phyloP scores from a whole-genome alignment of 2,888 invertebrate genomes.

The Mamestra brassicae region DNA sequence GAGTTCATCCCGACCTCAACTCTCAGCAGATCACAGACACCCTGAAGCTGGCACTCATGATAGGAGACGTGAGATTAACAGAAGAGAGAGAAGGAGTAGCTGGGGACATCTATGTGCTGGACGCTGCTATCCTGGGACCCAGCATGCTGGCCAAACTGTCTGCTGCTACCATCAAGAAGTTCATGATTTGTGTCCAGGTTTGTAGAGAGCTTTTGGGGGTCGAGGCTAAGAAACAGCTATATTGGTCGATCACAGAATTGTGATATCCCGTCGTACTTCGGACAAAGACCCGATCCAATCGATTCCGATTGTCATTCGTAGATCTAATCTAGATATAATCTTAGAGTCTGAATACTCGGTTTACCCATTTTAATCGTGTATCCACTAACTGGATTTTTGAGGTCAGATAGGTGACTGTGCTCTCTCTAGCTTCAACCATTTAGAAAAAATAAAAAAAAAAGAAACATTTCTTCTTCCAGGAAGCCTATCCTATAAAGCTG shows the following conservation, averaged over 20 bases:
- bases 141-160: slow-evolving; percentile 95
- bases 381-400: no score
- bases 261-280: no score
- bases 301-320: no score
- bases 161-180: slow-evolving; percentile 95
- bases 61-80: slow-evolving; percentile 94
- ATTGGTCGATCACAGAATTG: no score
- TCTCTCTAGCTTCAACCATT: no score
- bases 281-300: no score
- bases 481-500: slow-evolving; percentile 95
- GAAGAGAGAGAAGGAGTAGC: slow-evolving; percentile 95
- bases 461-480: slow-evolving; percentile 71
- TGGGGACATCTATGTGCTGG: slow-evolving; percentile 95
- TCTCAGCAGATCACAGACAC: slow-evolving; percentile 93
- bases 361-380: no score
- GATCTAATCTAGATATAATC: no score
- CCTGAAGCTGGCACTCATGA: slow-evolving; percentile 95
- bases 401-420: no score
- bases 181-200: slow-evolving; percentile 95
- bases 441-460: no score
- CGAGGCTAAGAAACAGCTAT: no score
- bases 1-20: slow-evolving; percentile 92
- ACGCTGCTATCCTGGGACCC: slow-evolving; percentile 94
- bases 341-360: no score
- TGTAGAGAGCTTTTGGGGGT: neutral